Base-by-base conservation (phyloP, 2,888 invertebrate species). In the Stenodera caucasica region DNA sequence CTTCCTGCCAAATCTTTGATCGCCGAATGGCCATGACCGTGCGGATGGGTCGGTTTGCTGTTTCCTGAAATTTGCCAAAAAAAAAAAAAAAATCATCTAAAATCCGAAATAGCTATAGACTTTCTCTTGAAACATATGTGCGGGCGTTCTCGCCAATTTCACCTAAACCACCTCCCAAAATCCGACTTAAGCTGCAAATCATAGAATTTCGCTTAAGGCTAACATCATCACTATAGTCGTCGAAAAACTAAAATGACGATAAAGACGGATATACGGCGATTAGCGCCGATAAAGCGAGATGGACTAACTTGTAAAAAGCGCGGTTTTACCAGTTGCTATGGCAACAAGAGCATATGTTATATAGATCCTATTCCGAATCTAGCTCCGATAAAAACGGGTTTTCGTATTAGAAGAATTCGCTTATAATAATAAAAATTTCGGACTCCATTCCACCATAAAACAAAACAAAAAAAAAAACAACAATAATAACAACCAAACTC, bases 21-120 rank as follows among this genome's bases (percentile, higher is more conserved):
- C 67, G 80, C 78, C 64, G 80, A 78, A 70, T 80, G 80, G 63
- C 78, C 78, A 72, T 80, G 80, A 67, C 79, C 76, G 72, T 80
- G 80, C 64, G 79, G 77, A 73, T 80, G 80, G 65, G 79, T 70
- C 33, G 81, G 80, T 77, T 81, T 81, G 70, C 79, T 81, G 71
- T 81, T 81, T 70, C 81, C 81, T 81, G 69, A 55, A 78, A 78
- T n/a, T n/a, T n/a, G n/a, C n/a, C n/a, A n/a, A n/a, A n/a, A n/a
- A n/a, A n/a, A n/a, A n/a, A n/a, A n/a, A n/a, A n/a, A n/a, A n/a
- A n/a, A n/a, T n/a, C n/a, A n/a, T n/a, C n/a, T n/a, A n/a, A n/a
- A n/a, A n/a, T n/a, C n/a, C n/a, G n/a, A n/a, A n/a, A n/a, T n/a
- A n/a, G n/a, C n/a, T n/a, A n/a, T n/a, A n/a, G n/a, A n/a, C n/a